A percentile compares a stretch with the other conserved stretches of the same genome.
phyloP scores from a whole-genome alignment of 2,797 vertebrate species.

The Brotula barbata region DNA sequence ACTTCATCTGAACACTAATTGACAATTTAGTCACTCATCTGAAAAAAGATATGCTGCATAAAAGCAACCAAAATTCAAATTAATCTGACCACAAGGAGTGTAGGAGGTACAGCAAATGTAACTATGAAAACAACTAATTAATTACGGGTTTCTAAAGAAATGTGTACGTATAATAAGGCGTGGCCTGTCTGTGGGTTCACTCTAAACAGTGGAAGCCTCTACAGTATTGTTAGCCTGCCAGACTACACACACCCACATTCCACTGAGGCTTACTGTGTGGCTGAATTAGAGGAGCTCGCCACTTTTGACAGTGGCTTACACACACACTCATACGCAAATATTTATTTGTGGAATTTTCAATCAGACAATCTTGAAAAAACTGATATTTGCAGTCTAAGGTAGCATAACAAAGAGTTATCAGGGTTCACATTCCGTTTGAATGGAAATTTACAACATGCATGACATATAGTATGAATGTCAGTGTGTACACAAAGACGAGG shows the following conservation, averaged over 20 bases:
- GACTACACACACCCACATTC: constrained; percentile 58
- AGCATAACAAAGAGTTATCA: neutral
- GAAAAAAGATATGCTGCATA: too few species aligned
- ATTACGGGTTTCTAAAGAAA: constrained; percentile 7
- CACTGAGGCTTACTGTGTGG: constrained; percentile 23
- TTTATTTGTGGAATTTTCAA: too few species aligned
- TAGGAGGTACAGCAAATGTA: too few species aligned
- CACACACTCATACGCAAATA: too few species aligned
- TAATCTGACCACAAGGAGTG: too few species aligned
- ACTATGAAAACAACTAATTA: too few species aligned
- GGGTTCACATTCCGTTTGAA: constrained; percentile 4
- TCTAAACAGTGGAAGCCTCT: constrained; percentile 26
- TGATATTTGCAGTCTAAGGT: neutral
- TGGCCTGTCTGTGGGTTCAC: constrained; percentile 26
- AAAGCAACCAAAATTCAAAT: too few species aligned
- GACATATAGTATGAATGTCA: constrained; percentile 4
- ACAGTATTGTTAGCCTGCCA: constrained; percentile 40
- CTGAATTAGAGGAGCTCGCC: constrained; percentile 37
- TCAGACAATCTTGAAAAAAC: neutral
- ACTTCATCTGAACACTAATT: neutral
- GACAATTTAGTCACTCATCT: neutral
- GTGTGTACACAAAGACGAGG: constrained; percentile 6
- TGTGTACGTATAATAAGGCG: constrained; percentile 12
- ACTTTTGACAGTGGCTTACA: constrained; percentile 16
- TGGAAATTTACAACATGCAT: constrained; percentile 18